Base-by-base conservation (phyloP, 2,888 invertebrate species). In the Zootermopsis nevadensis region DNA sequence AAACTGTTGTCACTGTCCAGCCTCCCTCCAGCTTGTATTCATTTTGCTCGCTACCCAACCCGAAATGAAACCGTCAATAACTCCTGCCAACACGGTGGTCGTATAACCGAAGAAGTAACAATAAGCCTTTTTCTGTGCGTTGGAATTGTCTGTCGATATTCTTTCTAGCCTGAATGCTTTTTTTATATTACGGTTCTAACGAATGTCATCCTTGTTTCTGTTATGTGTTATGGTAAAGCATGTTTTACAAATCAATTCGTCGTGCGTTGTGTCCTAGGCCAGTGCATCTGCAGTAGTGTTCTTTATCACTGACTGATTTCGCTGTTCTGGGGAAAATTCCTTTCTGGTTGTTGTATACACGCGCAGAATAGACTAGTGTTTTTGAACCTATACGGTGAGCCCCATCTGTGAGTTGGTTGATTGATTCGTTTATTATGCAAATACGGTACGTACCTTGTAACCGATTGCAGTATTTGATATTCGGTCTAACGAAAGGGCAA, bases 31-130 rank as follows among this genome's bases (percentile, higher is more conserved):
- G 12, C 38, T 15, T 6, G 19, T 19, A 48, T 19, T 48, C 19
- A 48, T 38, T 4, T 33, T 31, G 19, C 1, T 33, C 1, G 33
- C 4, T 4, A 7, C 69, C 33, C 35, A 27, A 19, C 24, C n/a
- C n/a, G 74, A 74, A 74, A 74, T 74, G 74, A 38, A 74, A 74
- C 74, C 74, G 74, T 74, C 74, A 74, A 38, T 69, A 69, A n/a
- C 30, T n/a, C 1, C n/a, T 15, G 48, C 27, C 66, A 66, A 19
- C 30, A 30, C 22, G 33, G 33, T 33, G 69, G 69, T 22, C 33
- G 22, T 69, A 33, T 31, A 69, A 33, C 69, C 22, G 38, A 69
- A 33, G 31, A 69, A 33, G 33, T 69, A 69, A 74, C 74, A 74
- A 38, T 74, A 38, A 74, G 38, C 12, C 74, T 27, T 24, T 12